Evolutionary conservation across 2,888 invertebrate species (phyloP), one percentile per base, ranked within the genome.

Genomic region (Micoletzkya japonica): DNA sequence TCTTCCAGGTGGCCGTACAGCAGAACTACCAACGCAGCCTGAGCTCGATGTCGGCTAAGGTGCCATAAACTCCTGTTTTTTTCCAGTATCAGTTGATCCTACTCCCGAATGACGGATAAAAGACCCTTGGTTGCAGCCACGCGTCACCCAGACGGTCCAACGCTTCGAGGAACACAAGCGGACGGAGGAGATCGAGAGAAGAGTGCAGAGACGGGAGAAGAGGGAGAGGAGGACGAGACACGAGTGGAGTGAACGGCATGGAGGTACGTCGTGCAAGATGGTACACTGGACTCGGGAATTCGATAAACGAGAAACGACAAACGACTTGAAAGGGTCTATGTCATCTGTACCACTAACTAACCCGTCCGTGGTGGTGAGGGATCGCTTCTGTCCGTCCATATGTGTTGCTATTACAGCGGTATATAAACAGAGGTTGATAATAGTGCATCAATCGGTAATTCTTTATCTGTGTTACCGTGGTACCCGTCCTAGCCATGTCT

Each of bases 171-270:
- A 85, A 72, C 78, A 80, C 59, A 79, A 81, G n/a, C 77, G 83
- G 39, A 86, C 85, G 30, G 85, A 85, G 73, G 85, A 86, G 74
- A 77, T 85, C 50, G 86, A 86, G 70, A 81, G 85, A 32, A 79
- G 82, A 44, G 82, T 85, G 17, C 77, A 82, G 59, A 75, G 82
- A 30, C 77, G 79, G 57, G 74, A 77, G 61, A 73, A 73, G 74
- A 76, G 68, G 70, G 71, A 70, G n/a, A 56, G 56, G 34, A 17
- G 61, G n/a, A 39, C 57, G 32, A 68, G 58, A 58, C 68, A 68
- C n/a, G 68, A 68, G 20, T 68, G 68, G 68, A 68, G 57, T 14
- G 68, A 68, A 28, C 37, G 58, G n/a, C n/a, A n/a, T n/a, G n/a
- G n/a, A n/a, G n/a, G n/a, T n/a, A n/a, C n/a, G n/a, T n/a, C n/a